A percentile compares a stretch with the other conserved stretches of the same genome.
phyloP scores from a whole-genome alignment of 1,140 invertebrate genomes.

The Ylistrum balloti region DNA sequence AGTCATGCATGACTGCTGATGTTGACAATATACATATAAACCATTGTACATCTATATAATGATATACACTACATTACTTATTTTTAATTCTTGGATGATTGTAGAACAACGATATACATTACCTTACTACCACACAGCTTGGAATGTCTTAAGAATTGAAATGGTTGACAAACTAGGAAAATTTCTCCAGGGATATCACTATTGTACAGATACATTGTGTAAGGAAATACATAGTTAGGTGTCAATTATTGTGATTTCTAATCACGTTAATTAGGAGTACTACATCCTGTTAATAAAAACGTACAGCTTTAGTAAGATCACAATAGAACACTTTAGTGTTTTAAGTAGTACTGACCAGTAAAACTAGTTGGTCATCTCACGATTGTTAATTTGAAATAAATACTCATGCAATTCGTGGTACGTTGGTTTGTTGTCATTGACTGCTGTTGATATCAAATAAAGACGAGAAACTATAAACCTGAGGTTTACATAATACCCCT shows the following conservation, averaged over 20 bases:
- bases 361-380: not conserved
- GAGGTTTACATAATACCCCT: too few species aligned
- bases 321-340: not conserved
- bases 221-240: not conserved
- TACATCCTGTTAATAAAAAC: not conserved
- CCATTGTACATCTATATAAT: too few species aligned
- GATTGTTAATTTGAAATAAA: slow-evolving; percentile 19
- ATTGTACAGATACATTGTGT: not conserved
- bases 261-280: not conserved
- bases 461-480: too few species aligned
- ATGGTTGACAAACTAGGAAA: not conserved
- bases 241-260: not conserved
- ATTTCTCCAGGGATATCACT: not conserved
- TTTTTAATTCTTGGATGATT: too few species aligned
- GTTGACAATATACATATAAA: too few species aligned
- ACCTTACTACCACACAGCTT: too few species aligned
- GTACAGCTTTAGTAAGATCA: not conserved
- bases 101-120: too few species aligned
- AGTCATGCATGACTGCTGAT: too few species aligned
- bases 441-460: too few species aligned
- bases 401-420: not conserved
- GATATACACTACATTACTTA: too few species aligned
- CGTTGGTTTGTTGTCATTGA: not conserved
- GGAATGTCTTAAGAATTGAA: too few species aligned
- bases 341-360: not conserved